These are phyloP conservation scores for Drosophila anomalata DNA, from an alignment of 2,888 invertebrate genomes.

Conservation along the genomic window DNA sequence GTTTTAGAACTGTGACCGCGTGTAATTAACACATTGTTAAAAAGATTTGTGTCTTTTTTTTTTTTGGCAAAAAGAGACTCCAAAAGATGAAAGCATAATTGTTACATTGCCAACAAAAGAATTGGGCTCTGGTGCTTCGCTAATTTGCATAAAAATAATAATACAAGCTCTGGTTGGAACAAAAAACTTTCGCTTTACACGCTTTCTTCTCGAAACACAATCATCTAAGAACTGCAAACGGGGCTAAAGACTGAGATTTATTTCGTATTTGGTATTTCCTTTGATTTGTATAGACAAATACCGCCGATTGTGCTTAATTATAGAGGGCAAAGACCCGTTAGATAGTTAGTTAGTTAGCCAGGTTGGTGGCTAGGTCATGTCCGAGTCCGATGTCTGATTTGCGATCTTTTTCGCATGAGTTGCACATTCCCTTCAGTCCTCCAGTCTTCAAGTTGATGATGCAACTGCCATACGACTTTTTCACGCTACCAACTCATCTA, in stretches of 20 bases:
- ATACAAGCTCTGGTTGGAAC: conserved; percentile 24
- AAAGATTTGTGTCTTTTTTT: conserved; percentile 29
- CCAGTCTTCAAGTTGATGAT: conserved; percentile 45
- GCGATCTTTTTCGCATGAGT: conserved; percentile 40
- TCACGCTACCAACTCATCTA: conserved; percentile 69
- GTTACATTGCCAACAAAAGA: conserved; percentile 46
- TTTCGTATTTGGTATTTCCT: conserved; percentile 32
- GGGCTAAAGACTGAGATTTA: conserved; percentile 34
- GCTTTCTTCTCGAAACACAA: conserved; percentile 40
- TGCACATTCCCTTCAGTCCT: conserved; percentile 19
- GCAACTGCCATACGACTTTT: conserved; percentile 71
- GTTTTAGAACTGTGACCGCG: conserved; percentile 42
- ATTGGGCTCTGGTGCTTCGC: conserved; percentile 38
- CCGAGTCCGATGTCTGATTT: conserved; percentile 24
- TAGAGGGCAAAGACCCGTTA: conserved; percentile 42
- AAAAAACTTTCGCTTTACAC: conserved; percentile 54
- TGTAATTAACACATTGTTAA: conserved; percentile 75
- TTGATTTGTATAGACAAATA: conserved; percentile 32
- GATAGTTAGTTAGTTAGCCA: neutral
- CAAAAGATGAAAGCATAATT: conserved; percentile 43
- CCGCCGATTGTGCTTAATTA: conserved; percentile 34
- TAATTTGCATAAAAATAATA: conserved; percentile 71
- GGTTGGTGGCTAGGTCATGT: conserved; percentile 31
- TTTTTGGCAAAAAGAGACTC: conserved; percentile 25
- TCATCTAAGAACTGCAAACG: conserved; percentile 50